Evolutionary conservation across 1,140 invertebrate genomes (phyloP), one percentile per base, ranked within the genome.

Genomic region (Panagrolaimus sp.): DNA sequence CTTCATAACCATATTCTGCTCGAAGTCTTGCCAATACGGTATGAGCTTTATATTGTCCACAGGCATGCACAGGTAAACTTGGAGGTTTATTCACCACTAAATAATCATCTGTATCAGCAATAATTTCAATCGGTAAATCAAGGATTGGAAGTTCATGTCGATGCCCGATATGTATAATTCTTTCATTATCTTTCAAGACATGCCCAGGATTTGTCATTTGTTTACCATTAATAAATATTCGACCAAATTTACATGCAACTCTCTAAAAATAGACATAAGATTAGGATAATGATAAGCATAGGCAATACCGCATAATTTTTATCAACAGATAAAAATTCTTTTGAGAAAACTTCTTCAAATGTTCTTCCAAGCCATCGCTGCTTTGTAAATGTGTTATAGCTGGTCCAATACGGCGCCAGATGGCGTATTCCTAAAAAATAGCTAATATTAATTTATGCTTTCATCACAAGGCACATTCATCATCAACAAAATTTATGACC

Each of bases 81-180:
- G 94, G 91, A 81, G 96, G 96, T 89, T 99, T 99, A 89, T 99
- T 94, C 84, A 99, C 91, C 84, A 98, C 96, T 85, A 98, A 89
- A 87, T 97, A 88, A 88, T 98, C 92, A 86, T 96, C 91, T 88
- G 93, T 92, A 88, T 96, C 92, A 87, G 92, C 90, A 84, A 98
- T 90, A 85, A 99, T 90, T 52, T 71, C 45, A 65, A 81, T 67
- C 14, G 68, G 74, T 17, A 63, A 14, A 26, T 44, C 69, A 26
- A 76, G 43, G 14, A 78, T 69, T 8, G 76, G 77, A 78, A 79
- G 78, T 58, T 80, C 78, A 69, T 80, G 78, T 26, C 78, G 52
- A 70, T 97, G 94, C 48, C 94, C 78, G 78, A 91, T 89, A 84
- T 97, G 95, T 68, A 93, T 91, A 43, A 98, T 88, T 2, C 93